These are phyloP conservation scores for Hydrochoerus hydrochaeris DNA, from an alignment of 2,113 vertebrate genomes.

Conservation along the genomic window DNA sequence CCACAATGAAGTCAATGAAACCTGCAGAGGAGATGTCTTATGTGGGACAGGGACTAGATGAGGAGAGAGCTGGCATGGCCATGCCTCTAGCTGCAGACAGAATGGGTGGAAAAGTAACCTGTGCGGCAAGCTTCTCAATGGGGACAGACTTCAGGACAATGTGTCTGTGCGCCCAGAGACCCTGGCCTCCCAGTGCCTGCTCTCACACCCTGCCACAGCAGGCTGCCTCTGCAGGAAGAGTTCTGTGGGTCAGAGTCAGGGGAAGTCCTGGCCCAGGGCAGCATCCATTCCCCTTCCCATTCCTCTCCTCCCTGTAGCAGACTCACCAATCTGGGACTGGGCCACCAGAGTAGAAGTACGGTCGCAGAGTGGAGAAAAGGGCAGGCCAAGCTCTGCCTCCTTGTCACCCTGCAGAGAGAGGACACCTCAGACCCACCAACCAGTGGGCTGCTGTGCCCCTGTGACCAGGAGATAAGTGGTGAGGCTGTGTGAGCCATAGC, in stretches of 20 bases:
- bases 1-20: constrained; percentile 97
- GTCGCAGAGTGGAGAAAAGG: constrained; percentile 94
- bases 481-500: not conserved
- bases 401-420: constrained; percentile 91
- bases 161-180: not conserved
- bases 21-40: constrained; percentile 81
- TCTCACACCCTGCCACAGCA: not conserved
- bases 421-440: not conserved
- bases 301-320: not conserved
- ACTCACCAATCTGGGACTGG: constrained; percentile 94
- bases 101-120: not conserved
- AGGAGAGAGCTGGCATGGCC: rapidly evolving
- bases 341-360: constrained; percentile 93
- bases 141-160: not conserved
- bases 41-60: not conserved
- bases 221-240: not conserved
- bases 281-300: not conserved
- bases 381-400: constrained; percentile 93
- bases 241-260: not conserved
- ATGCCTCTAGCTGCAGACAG: not conserved
- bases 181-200: not conserved
- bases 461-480: not conserved
- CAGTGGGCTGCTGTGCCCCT: not conserved
- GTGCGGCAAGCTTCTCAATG: not conserved
- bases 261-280: not conserved